Evolutionary conservation across 2,888 invertebrate genomes (phyloP).

Genomic region (Listrodromus nycthemerus): DNA sequence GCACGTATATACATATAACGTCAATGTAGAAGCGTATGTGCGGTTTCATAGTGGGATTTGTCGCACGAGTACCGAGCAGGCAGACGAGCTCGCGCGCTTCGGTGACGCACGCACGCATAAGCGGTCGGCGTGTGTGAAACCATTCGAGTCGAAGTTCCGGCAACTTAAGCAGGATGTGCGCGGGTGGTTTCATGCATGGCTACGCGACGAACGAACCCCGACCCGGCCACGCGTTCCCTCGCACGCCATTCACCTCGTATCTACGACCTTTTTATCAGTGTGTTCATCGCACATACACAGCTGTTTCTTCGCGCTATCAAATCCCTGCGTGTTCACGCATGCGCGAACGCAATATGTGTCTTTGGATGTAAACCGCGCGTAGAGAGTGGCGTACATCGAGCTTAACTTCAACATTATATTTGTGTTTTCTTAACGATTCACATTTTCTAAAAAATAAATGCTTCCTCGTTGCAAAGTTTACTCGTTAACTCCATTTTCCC

Average conservation of each 20-base stretch:
- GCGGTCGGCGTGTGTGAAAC: constrained; percentile 73
- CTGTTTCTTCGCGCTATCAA: constrained; percentile 35
- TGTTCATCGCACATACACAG: constrained; percentile 44
- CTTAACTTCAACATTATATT: constrained; percentile 42
- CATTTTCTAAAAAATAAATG: background rate
- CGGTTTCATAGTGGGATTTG: constrained; percentile 51
- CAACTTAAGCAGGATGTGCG: constrained; percentile 77
- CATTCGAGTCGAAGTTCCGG: constrained; percentile 74
- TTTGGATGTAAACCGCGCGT: background rate
- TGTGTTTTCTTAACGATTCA: background rate
- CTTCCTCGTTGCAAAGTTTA: background rate
- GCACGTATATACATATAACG: background rate
- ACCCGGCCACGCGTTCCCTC: constrained; percentile 60
- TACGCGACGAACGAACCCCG: constrained; percentile 45
- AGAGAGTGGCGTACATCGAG: constrained; percentile 24
- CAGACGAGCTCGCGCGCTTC: constrained; percentile 58
- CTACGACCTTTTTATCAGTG: constrained; percentile 31
- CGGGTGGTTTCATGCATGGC: constrained; percentile 72
- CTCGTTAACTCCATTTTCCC: background rate
- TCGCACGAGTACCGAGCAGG: constrained; percentile 57
- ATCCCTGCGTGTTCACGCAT: background rate
- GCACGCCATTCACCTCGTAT: constrained; percentile 48
- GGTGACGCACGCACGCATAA: constrained; percentile 63
- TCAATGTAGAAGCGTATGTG: background rate
- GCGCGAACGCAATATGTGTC: constrained; percentile 1